Conservation (phyloP, 2,113 vertebrate genomes). For the Hippocampus mohnikei region DNA sequence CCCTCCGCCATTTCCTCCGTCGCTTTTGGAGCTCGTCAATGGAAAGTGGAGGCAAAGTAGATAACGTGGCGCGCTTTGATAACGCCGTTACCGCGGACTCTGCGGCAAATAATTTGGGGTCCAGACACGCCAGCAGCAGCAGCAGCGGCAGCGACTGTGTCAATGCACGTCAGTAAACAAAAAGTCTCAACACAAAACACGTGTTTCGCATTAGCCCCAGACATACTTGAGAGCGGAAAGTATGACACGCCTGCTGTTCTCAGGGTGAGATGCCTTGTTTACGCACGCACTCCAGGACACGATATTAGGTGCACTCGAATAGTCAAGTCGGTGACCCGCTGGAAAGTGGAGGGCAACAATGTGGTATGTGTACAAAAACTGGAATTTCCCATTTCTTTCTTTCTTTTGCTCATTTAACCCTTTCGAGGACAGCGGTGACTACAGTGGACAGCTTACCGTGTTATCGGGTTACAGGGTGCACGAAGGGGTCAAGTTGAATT, state of each 20-base stretch:
- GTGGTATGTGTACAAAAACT: too few species aligned
- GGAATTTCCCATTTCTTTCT: too few species aligned
- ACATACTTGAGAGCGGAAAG: constrained; percentile 51
- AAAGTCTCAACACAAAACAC: constrained; percentile 44
- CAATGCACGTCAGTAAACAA: constrained; percentile 68
- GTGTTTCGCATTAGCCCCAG: constrained; percentile 57
- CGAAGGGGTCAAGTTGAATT: too few species aligned
- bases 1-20: constrained; percentile 36
- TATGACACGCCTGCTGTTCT: constrained; percentile 39
- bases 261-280: constrained; percentile 31
- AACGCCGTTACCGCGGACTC: constrained; percentile 49
- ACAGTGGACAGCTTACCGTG: too few species aligned
- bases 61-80: constrained; percentile 55
- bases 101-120: constrained; percentile 48
- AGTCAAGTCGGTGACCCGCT: not conserved
- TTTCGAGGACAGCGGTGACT: too few species aligned
- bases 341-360: not conserved
- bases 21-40: constrained; percentile 48
- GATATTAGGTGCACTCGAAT: not conserved
- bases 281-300: constrained; percentile 30
- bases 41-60: constrained; percentile 61
- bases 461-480: too few species aligned
- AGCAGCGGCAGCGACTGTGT: constrained; percentile 60
- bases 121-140: constrained; percentile 37
- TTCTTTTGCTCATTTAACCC: too few species aligned